These are phyloP conservation scores for Caenorhabditis uteleia DNA, from an alignment of 2,888 invertebrate genomes.

Conservation along the genomic window DNA sequence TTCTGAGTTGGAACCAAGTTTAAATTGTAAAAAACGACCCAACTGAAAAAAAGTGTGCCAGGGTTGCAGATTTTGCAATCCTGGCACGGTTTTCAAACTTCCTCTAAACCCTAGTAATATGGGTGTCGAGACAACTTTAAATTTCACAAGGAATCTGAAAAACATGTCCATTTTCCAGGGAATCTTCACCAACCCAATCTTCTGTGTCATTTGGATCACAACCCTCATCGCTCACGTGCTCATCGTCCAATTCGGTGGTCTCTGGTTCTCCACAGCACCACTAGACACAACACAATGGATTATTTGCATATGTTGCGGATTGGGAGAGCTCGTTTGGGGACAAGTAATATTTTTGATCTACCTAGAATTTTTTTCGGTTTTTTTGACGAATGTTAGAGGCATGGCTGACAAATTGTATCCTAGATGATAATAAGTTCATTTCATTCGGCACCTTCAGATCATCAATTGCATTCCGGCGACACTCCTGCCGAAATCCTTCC, in stretches of 20 bases:
- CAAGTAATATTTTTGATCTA: conserved; percentile 75
- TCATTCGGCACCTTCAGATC: conserved; percentile 43
- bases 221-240: conserved; percentile 92
- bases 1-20: too few relatives aligned
- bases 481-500: conserved; percentile 64
- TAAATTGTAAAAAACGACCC: too few relatives aligned
- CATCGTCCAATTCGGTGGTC: conserved; percentile 92
- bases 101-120: background rate
- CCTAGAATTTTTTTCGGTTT: background rate
- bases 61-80: too few relatives aligned
- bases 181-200: conserved; percentile 95
- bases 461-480: conserved; percentile 64
- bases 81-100: background rate
- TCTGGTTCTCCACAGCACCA: conserved; percentile 53
- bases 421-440: background rate
- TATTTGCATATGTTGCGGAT: conserved; percentile 60
- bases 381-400: background rate
- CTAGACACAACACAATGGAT: conserved; percentile 48
- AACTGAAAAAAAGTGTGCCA: too few relatives aligned
- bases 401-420: too few relatives aligned
- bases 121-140: too few relatives aligned
- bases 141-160: too few relatives aligned
- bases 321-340: conserved; percentile 95
- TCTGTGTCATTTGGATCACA: conserved; percentile 95
- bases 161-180: conserved; percentile 82